Percentiles rank a stretch among this genome's conserved stretches.
Evolutionary conservation across 37 sponge, comb jelly and placozoan genomes (phyloP).

Genomic region (Geodia barretti): DNA sequence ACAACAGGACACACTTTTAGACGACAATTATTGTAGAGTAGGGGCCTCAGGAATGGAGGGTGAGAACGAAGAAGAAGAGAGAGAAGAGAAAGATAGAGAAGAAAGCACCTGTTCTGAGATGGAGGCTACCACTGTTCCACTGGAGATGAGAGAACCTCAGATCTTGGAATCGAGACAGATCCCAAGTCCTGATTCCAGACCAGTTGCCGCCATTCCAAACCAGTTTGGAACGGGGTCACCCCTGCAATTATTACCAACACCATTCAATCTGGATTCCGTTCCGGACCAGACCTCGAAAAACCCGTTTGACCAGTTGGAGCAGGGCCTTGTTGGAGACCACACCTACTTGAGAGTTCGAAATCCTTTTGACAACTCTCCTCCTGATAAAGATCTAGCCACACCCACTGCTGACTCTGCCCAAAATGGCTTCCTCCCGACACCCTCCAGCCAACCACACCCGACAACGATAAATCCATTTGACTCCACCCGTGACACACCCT

Average conservation of each 20-base stretch:
- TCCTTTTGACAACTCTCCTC: no score
- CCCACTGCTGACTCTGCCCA: not conserved
- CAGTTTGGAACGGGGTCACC: no score
- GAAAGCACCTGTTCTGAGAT: not conserved
- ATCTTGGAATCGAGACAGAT: no score
- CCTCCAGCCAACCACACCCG: not conserved
- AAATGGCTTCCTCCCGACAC: not conserved
- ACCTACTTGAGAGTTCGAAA: no score
- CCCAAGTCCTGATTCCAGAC: no score
- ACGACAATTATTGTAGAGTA: not conserved
- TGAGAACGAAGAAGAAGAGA: slow-evolving; percentile 1
- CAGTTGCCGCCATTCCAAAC: no score
- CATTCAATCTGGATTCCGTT: no score
- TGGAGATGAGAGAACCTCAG: no score
- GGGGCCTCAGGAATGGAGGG: not conserved
- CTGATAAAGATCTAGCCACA: not conserved
- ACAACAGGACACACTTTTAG: no score
- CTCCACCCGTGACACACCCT: no score
- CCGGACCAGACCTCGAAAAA: slow-evolving; percentile 1
- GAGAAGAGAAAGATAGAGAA: not conserved
- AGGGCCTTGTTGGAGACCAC: not conserved
- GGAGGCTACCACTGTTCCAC: no score
- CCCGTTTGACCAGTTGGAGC: not conserved
- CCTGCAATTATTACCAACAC: not conserved
- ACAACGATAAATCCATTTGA: not conserved